A percentile compares a stretch with the other conserved stretches of the same genome.
Conservation (phyloP, 2,797 vertebrate genomes). For the Melanotaenia parkinsoni region DNA sequence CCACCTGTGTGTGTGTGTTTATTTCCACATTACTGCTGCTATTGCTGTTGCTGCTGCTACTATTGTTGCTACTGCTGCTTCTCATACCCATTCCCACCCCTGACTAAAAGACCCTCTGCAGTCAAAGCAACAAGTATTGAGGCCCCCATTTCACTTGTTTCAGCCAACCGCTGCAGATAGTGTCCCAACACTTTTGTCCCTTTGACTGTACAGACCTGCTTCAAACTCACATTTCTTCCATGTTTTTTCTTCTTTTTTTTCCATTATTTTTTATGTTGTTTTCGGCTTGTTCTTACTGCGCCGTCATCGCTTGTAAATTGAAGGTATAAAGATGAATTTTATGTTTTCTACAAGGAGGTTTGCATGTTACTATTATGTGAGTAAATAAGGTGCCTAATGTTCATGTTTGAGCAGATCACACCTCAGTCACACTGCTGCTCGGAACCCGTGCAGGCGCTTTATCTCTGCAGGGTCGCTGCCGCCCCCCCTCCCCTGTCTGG, state of each 20-base stretch:
- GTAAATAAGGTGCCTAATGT: slow-evolving; percentile 88
- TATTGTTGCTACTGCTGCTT: slow-evolving; percentile 80
- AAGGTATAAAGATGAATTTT: slow-evolving; percentile 77
- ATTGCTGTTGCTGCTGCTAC: slow-evolving; percentile 73
- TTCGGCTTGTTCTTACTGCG: slow-evolving; percentile 70
- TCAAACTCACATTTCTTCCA: slow-evolving; percentile 21
- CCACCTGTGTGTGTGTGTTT: slow-evolving; percentile 19
- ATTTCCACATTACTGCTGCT: slow-evolving; percentile 80
- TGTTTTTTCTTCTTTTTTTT: not conserved
- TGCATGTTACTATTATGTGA: slow-evolving; percentile 86
- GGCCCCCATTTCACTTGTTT: slow-evolving; percentile 3
- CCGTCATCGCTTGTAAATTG: slow-evolving; percentile 76
- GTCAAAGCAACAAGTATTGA: slow-evolving; percentile 59
- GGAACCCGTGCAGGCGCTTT: slow-evolving; percentile 48
- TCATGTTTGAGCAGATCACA: slow-evolving; percentile 86
- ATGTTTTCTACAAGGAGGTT: slow-evolving; percentile 83
- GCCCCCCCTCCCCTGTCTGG: slow-evolving; percentile 30
- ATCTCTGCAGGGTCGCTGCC: not conserved
- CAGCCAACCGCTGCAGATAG: not conserved
- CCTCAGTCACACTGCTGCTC: slow-evolving; percentile 68
- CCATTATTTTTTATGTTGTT: slow-evolving; percentile 23
- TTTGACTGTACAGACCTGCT: slow-evolving; percentile 53
- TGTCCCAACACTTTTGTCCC: slow-evolving; percentile 42
- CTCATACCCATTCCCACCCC: slow-evolving; percentile 41
- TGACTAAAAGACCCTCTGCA: slow-evolving; percentile 48